Percentiles rank a stretch among this genome's conserved stretches.
These are phyloP conservation scores for Venturia canescens DNA, from an alignment of 1,140 invertebrate species.

Conservation along the genomic window DNA sequence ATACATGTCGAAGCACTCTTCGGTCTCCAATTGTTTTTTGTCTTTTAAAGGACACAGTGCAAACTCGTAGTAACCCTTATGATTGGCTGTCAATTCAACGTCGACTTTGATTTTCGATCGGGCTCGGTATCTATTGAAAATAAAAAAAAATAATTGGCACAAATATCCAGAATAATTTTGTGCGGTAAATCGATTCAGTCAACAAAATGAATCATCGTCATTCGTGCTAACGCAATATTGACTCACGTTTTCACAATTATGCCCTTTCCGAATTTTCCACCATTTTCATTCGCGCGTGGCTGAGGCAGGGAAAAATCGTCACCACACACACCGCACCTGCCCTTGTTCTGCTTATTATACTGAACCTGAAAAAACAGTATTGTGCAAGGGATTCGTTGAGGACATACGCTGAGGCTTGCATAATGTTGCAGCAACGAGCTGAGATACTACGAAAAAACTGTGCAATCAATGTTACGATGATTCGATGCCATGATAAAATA, in stretches of 20 bases:
- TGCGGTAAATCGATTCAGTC: background rate
- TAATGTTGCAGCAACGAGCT: too few species aligned
- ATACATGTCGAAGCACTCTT: conserved; percentile 81
- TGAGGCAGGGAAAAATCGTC: conserved; percentile 75
- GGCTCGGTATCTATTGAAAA: conserved; percentile 49
- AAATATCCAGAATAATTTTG: too few species aligned
- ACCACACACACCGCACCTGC: conserved; percentile 80
- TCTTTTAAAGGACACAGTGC: conserved; percentile 77
- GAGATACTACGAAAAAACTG: too few species aligned
- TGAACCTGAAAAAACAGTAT: conserved; percentile 62
- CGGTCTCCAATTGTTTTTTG: conserved; percentile 75
- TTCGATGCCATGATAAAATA: too few species aligned
- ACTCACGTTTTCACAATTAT: conserved; percentile 72
- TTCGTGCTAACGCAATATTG: too few species aligned
- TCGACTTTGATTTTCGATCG: conserved; percentile 74
- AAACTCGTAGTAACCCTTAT: conserved; percentile 82
- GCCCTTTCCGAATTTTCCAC: conserved; percentile 79
- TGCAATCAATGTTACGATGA: too few species aligned
- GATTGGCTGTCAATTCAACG: conserved; percentile 85
- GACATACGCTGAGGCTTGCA: too few species aligned
- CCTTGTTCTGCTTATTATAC: conserved; percentile 73
- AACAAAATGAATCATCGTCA: too few species aligned
- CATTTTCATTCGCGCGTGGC: conserved; percentile 81
- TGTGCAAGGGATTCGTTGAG: too few species aligned
- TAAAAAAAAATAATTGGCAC: background rate